Evolutionary conservation across 2,888 invertebrate genomes (phyloP).

Genomic region (Trissolcus japonicus): DNA sequence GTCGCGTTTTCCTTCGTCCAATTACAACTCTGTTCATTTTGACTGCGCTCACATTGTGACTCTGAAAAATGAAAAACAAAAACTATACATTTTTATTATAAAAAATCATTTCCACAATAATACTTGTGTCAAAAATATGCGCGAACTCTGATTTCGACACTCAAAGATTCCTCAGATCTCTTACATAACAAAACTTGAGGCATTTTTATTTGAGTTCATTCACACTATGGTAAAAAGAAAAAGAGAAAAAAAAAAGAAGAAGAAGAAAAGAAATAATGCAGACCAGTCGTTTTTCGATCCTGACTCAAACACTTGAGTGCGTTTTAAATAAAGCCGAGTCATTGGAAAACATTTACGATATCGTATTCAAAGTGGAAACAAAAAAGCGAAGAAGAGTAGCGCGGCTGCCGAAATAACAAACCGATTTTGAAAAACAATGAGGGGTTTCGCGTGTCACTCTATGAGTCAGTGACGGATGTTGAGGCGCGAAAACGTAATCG

Average conservation of each 20-base stretch:
- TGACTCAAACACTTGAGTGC: slow-evolving; percentile 6
- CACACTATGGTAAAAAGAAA: slow-evolving; percentile 11
- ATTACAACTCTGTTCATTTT: slow-evolving; percentile 9
- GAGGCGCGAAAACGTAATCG: neutral
- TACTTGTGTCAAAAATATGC: no score
- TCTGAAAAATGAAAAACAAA: neutral
- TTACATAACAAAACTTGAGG: slow-evolving; percentile 15
- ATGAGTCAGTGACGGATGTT: no score
- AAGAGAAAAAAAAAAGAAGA: neutral
- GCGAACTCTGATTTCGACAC: no score
- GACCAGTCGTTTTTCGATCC: neutral
- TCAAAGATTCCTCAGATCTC: neutral
- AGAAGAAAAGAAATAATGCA: slow-evolving; percentile 1
- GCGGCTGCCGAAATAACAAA: neutral
- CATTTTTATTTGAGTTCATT: slow-evolving; percentile 10
- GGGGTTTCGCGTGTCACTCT: no score
- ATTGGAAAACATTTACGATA: neutral
- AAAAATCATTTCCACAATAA: no score
- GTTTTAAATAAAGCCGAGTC: slow-evolving; percentile 10
- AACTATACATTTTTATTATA: neutral
- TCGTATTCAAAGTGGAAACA: neutral
- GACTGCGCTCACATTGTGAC: neutral
- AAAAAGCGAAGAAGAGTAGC: neutral
- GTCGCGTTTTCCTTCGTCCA: slow-evolving; percentile 19
- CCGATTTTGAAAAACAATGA: no score